A percentile compares a stretch with the other conserved stretches of the same genome.
These are phyloP conservation scores for Cryptomyrus ogoouensis DNA, from an alignment of 2,113 vertebrate species.

Conservation along the genomic window DNA sequence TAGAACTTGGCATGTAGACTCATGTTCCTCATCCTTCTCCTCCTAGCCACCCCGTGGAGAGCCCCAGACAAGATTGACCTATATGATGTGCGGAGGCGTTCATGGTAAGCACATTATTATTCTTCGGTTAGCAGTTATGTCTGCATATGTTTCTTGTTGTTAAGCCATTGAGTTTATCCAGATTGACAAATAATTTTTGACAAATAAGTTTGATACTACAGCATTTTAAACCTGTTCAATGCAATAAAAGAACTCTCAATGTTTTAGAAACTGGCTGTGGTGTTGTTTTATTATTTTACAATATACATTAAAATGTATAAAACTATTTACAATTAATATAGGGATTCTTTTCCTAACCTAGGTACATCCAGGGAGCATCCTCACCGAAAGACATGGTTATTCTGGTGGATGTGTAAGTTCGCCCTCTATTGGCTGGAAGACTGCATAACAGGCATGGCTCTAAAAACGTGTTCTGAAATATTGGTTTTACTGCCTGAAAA, in stretches of 20 bases:
- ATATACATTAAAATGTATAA: not conserved
- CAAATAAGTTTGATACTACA: not conserved
- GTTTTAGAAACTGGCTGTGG: not conserved
- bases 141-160: not conserved
- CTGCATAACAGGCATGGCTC: not conserved
- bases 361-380: constrained; percentile 96
- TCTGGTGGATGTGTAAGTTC: constrained; percentile 96
- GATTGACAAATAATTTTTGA: not conserved
- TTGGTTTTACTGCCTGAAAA: not conserved
- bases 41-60: constrained; percentile 85
- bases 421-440: not conserved
- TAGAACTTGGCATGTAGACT: not conserved
- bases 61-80: constrained; percentile 96
- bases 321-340: not conserved
- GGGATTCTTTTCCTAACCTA: constrained; percentile 50
- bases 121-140: not conserved
- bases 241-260: not conserved
- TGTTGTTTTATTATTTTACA: not conserved
- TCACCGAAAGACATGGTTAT: constrained; percentile 99
- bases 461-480: not conserved
- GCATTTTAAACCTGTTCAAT: not conserved
- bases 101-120: constrained; percentile 72
- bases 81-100: constrained; percentile 90
- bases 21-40: not conserved
- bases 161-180: not conserved